phyloP scores from a whole-genome alignment of 2,797 vertebrate genomes.

The Tapera naevia region DNA sequence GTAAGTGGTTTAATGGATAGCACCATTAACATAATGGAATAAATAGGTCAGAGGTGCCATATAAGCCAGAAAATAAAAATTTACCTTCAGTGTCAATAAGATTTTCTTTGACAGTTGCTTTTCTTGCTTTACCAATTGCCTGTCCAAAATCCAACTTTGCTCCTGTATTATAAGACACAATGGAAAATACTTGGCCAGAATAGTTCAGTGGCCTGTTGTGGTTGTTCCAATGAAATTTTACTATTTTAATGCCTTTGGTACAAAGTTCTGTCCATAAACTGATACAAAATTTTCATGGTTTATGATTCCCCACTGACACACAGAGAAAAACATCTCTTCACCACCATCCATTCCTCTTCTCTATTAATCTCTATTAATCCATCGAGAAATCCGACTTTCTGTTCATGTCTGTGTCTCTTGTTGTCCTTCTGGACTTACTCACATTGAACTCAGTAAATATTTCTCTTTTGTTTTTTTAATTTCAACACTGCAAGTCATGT shows the following conservation, averaged over 20 bases:
- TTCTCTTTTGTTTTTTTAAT: background rate
- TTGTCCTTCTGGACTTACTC: background rate
- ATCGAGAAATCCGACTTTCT: background rate
- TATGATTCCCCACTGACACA: background rate
- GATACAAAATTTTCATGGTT: background rate
- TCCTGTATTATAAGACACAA: background rate
- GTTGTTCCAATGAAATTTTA: background rate
- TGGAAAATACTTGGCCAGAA: background rate
- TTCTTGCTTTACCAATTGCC: background rate
- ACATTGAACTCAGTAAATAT: fast-evolving
- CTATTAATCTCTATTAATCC: background rate
- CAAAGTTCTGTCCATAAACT: background rate
- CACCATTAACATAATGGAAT: background rate
- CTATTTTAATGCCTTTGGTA: background rate
- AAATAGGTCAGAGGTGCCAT: background rate
- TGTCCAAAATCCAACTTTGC: background rate
- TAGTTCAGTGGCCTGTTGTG: background rate
- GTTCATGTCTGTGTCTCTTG: background rate
- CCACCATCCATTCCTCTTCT: background rate
- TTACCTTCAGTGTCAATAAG: background rate
- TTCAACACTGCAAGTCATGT: background rate
- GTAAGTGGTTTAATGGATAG: background rate
- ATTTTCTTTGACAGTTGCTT: background rate
- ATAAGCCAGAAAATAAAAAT: background rate
- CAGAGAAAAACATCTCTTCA: background rate